Conservation (phyloP, 2,113 vertebrate genomes). For the Lycaon pictus region DNA sequence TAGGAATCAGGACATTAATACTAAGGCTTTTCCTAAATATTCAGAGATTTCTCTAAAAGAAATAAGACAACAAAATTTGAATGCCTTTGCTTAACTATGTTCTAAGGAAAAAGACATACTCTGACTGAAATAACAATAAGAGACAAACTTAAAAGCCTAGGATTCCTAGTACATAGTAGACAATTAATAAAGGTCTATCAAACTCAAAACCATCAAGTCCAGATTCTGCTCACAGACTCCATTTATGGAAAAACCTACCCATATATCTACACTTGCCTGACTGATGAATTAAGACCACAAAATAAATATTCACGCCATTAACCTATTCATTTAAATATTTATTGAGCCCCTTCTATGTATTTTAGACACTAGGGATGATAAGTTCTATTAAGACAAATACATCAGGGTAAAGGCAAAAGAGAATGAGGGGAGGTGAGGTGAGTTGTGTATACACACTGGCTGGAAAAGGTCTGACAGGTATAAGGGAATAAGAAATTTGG, state of each 20-base stretch:
- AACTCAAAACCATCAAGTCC: not conserved
- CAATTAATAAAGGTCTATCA: not conserved
- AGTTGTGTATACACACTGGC: not conserved
- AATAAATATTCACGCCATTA: not conserved
- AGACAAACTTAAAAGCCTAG: not conserved
- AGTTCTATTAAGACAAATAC: not conserved
- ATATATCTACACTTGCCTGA: not conserved
- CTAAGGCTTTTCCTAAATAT: not conserved
- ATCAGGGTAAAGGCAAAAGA: not conserved
- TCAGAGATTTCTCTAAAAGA: not conserved
- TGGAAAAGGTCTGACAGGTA: not conserved
- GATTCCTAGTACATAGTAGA: not conserved
- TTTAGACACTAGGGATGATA: not conserved
- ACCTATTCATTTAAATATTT: not conserved
- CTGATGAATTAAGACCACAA: not conserved
- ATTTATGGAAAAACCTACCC: not conserved
- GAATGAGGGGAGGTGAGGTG: not conserved
- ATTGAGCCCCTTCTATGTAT: not conserved
- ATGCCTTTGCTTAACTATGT: conserved; percentile 7
- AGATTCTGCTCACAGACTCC: not conserved
- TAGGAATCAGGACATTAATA: not conserved
- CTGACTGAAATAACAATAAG: not conserved
- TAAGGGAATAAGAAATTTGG: not conserved
- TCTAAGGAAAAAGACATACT: not conserved
- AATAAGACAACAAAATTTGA: not conserved